Evolutionary conservation across 2,797 vertebrate genomes (phyloP), one percentile per base, ranked within the genome.

Genomic region (Hafferia zeledoni): DNA sequence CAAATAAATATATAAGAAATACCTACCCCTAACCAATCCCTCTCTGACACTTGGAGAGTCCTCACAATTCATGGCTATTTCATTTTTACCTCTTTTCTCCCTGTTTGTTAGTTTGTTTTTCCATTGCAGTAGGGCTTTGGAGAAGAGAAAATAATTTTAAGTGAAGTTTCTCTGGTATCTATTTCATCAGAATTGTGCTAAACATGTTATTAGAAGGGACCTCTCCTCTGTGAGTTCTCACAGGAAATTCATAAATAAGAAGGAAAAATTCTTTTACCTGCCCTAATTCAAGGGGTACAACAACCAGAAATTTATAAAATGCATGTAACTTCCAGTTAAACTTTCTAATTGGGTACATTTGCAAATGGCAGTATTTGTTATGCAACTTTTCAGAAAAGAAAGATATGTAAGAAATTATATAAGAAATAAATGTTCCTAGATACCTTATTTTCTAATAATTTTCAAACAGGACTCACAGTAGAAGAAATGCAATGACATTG

Each of bases 151-250:
- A 43, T 65, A 47, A 67, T 88, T 89, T 83, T 89, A 30, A 74
- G 31, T 9, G 35, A 72, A 33, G 7, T 5, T 86, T 75, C 88
- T 87, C 72, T 85, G 35, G 22, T 78, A 93, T 90, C 91, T 1
- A 4, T 90, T 96, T 94, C 75, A 83, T 94, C 89, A 97, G 89
- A 95, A 94, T 75, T 69, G 52, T 90, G 80, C 85, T 81, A 89
- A 89, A 46, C 2, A 1, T 47, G 23, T 78, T 94, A 87, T 91
- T 96, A 94, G 76, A 82, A 56, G 31, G 35, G 22, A 50, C 82
- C 53, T 74, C 86, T 77, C 44, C 44, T 95, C 25, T 65, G 23
- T 71, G 69, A 87, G 23, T 68, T 92, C 56, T 94, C 53, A 75
- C 11, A 69, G 17, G 82, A 82, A 44, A 75, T 69, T 75, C 71